Evolutionary conservation across 2,797 vertebrate species (phyloP), one percentile per base, ranked within the genome.

Genomic region (Rhodeus uyekii): DNA sequence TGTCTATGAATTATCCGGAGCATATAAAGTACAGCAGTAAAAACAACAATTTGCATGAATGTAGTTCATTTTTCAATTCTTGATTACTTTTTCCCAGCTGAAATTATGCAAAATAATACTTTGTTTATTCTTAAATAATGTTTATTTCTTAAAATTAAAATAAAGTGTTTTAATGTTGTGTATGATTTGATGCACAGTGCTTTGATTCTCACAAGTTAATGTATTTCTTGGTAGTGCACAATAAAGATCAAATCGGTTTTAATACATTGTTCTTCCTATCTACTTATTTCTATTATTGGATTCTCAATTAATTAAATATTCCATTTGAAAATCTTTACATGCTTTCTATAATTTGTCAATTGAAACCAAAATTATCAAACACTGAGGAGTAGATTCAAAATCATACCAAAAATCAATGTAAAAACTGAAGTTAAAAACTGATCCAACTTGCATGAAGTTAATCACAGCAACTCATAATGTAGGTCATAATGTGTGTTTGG

Each of bases 121-220:
- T 64, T 22, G 7, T 44, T n/a, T 34, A 24, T 42, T 58, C 55
- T 53, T 19, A 14, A 27, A 4, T 39, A 55, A 53, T n/a, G 58
- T 65, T 13, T 71, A 50, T 78, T 83, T 71, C 67, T 64, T 48
- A 32, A 78, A 48, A 48, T 72, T 73, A 24, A 78, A 27, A 64
- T 1, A 61, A n/a, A 24, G 13, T 16, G 63, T 22, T 24, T 27
- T 32, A 63, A 53, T 61, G 29, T 27, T 71, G 55, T 39, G 46
- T 76, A 67, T 81, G 71, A 64, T 74, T 67, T 60, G 3, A 65
- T 38, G 36, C 65, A 16, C 60, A 77, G 58, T 73, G 24, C 5
- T 78, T 61, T 64, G 53, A 34, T 77, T 71, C 36, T 29, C 29
- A 46, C 61, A 34, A 19, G 19, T 36, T 38, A 18, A 64, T 78